phyloP scores from a whole-genome alignment of 2,113 vertebrate species.

The Prionailurus viverrinus region DNA sequence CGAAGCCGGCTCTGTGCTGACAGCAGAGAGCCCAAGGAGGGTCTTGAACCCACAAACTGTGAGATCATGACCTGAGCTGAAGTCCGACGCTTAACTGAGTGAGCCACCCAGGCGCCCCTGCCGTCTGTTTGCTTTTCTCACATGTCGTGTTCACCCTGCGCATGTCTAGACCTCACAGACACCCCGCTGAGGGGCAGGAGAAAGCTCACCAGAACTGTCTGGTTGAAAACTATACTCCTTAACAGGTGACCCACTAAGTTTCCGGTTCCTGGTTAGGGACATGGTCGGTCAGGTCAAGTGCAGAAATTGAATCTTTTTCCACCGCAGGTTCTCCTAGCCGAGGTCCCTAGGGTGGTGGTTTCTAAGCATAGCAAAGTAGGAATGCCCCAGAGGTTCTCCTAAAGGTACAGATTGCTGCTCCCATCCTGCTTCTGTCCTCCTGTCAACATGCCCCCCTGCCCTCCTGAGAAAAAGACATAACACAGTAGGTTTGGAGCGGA shows the following conservation, averaged over 20 bases:
- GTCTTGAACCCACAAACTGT: not conserved
- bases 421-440: not conserved
- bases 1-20: too few species aligned
- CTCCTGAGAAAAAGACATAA: not conserved
- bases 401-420: not conserved
- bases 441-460: not conserved
- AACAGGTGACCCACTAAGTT: not conserved
- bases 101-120: not conserved
- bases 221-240: not conserved
- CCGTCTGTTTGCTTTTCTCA: not conserved
- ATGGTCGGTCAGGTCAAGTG: not conserved
- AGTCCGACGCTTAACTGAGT: not conserved
- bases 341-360: not conserved
- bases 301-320: constrained; percentile 3
- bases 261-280: not conserved
- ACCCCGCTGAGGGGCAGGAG: not conserved
- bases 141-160: not conserved
- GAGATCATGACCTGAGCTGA: not conserved
- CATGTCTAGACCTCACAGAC: not conserved
- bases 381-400: not conserved
- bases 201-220: not conserved
- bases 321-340: not conserved
- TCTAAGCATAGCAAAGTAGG: not conserved
- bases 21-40: not conserved
- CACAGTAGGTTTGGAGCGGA: not conserved